Conservation (phyloP, 2,113 vertebrate species). For the Cromileptes altivelis region DNA sequence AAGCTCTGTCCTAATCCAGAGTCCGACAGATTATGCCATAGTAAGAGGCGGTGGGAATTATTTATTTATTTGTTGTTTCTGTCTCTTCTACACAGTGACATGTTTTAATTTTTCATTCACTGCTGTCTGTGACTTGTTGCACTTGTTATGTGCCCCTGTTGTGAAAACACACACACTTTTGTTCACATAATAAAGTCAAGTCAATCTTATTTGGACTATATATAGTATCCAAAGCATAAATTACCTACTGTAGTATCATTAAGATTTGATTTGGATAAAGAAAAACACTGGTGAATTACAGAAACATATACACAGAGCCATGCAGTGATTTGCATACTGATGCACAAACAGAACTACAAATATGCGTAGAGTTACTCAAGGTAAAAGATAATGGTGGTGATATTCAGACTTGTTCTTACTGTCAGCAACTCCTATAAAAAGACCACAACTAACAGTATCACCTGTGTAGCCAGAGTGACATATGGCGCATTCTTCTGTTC, state of each 20-base stretch:
- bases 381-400: not conserved
- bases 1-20: slow-evolving; percentile 58
- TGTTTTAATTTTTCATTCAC: slow-evolving; percentile 11
- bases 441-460: not conserved
- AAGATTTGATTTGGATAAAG: not conserved
- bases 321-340: not conserved
- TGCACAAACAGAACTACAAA: not conserved
- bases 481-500: not conserved
- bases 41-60: slow-evolving; percentile 17
- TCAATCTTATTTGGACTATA: not conserved
- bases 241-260: not conserved
- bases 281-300: not conserved
- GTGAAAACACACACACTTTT: not conserved
- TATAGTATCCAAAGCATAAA: not conserved
- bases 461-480: not conserved
- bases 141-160: not conserved
- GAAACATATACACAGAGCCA: not conserved
- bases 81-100: not conserved
- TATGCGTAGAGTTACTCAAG: not conserved
- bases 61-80: slow-evolving; percentile 15
- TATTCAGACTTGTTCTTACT: not conserved
- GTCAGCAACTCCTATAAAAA: not conserved
- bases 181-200: not conserved
- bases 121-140: not conserved
- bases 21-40: slow-evolving; percentile 29